These are phyloP conservation scores for Coelopa frigida DNA, from an alignment of 1,140 invertebrate species.

Conservation along the genomic window DNA sequence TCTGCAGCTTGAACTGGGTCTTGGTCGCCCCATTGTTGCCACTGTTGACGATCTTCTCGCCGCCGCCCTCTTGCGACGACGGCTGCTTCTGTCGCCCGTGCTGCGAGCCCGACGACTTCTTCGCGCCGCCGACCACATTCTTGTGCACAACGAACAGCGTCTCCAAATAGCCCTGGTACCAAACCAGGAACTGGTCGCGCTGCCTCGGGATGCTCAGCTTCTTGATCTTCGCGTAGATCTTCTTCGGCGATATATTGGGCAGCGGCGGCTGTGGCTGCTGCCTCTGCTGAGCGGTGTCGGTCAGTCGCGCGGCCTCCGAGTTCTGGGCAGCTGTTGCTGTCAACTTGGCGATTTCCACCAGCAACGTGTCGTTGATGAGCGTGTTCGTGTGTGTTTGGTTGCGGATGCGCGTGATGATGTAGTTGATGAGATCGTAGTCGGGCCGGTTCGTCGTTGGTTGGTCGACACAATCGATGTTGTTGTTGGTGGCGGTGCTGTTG, in stretches of 20 bases:
- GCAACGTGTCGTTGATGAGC: conserved; percentile 35
- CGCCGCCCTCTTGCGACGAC: background rate
- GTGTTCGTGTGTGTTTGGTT: conserved; percentile 40
- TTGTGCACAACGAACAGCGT: conserved; percentile 30
- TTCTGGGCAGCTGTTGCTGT: conserved; percentile 39
- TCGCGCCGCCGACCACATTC: conserved; percentile 8
- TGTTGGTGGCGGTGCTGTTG: background rate
- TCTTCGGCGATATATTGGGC: conserved; percentile 28
- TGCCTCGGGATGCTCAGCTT: conserved; percentile 35
- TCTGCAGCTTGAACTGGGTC: background rate
- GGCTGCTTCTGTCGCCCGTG: conserved; percentile 2
- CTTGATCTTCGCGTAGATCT: conserved; percentile 40
- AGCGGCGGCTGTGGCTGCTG: conserved; percentile 16
- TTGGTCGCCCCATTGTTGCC: background rate
- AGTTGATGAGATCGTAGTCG: conserved; percentile 36
- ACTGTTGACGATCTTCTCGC: background rate
- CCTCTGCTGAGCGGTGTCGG: conserved; percentile 10
- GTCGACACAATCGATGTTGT: background rate
- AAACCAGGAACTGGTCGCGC: conserved; percentile 32
- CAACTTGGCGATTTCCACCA: conserved; percentile 35
- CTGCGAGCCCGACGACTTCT: too few species aligned
- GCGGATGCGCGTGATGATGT: conserved; percentile 37
- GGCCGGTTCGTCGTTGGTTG: too few species aligned
- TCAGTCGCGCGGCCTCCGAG: conserved; percentile 17
- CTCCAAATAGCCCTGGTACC: conserved; percentile 37